Base-by-base conservation (phyloP, 2,797 vertebrate genomes). In the Pseudochromis fuscus region DNA sequence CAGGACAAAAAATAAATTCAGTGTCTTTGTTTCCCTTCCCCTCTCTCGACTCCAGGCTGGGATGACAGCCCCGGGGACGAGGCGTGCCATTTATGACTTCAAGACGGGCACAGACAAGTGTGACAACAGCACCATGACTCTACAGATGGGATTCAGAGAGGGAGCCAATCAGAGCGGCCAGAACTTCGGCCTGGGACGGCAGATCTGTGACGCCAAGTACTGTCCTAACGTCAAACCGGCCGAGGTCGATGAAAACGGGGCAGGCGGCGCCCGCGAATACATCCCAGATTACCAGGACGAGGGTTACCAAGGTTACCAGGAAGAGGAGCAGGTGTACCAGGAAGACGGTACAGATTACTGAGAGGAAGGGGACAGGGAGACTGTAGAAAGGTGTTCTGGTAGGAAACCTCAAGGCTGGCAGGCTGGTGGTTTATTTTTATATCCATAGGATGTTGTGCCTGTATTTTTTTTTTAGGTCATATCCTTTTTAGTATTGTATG, bases 131-230 rank as follows among this genome's bases (percentile, higher is more conserved):
- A 97, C 96, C 81, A 96, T 97, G 95, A 98, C 96, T 0, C 94
- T 98, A 56, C 97, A 99, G 93, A 98, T 98, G 96, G 97, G 97
- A 58, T 97, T 90, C 88, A 94, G 90, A 50, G 95, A 96, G 79
- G 96, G 97, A 0, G 97, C 97, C 89, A 98, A 92, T 84, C 96
- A 98, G 86, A 97, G 95, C 0, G 96, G 97, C 44, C 96, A 96
- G 91, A 95, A 96, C 84, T 98, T 98, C 0, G 97, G 97, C 30
- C 89, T 97, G 27, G 95, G 95, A 0, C 94, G 96, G 31, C 97
- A 98, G 92, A 98, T 99, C 87, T 97, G 94, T 0, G 95, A 98
- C 64, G 93, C 96, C 77, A 99, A 98, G 78, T 99, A 98, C 90
- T 98, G 96, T 87, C 94, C 96, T 0, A 93, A 93, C 72, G 83